phyloP scores from a whole-genome alignment of 2,888 invertebrate species.

The Mesochorus sp. region DNA sequence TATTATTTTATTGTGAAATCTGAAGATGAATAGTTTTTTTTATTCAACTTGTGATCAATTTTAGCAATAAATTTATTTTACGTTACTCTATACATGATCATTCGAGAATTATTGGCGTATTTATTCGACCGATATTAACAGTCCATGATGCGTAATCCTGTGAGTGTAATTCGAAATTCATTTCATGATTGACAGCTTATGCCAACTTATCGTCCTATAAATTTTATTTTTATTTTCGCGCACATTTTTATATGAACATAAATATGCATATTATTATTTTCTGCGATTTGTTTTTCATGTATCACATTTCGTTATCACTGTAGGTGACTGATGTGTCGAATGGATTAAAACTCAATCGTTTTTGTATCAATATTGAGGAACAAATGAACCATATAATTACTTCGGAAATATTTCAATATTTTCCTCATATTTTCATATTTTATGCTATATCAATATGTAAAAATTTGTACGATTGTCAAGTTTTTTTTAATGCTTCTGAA shows the following conservation, averaged over 20 bases:
- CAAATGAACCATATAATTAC: not conserved
- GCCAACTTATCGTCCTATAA: no score
- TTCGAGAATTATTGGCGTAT: not conserved
- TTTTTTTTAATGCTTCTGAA: no score
- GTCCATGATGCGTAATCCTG: not conserved
- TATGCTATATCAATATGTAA: no score
- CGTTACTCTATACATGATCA: not conserved
- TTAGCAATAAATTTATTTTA: not conserved
- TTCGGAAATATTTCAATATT: not conserved
- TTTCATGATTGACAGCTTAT: no score
- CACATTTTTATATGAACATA: no score
- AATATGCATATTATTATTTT: no score
- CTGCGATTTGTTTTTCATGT: no score
- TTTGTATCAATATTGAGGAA: not conserved
- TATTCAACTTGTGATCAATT: no score
- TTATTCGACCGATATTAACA: slow-evolving; percentile 2
- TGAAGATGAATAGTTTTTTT: no score
- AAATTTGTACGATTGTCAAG: no score
- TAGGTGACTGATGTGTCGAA: not conserved
- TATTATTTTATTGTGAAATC: not conserved
- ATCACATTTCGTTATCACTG: no score
- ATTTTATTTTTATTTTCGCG: no score
- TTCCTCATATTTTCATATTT: not conserved
- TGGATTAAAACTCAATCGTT: not conserved
- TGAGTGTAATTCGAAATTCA: not conserved